phyloP scores from a whole-genome alignment of 2,888 invertebrate genomes.

The Volucella bombylans region DNA sequence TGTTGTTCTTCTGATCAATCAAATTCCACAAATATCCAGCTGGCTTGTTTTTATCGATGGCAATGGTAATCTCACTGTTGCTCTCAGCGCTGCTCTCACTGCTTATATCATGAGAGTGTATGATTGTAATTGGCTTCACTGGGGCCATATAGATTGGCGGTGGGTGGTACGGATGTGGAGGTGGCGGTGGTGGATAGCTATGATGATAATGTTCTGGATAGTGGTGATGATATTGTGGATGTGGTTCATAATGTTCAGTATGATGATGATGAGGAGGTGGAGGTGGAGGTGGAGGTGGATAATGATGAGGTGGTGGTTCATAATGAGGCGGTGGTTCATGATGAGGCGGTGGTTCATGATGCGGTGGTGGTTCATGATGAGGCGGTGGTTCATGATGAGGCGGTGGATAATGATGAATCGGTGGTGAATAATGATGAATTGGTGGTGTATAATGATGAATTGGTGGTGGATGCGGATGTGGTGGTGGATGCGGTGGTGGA shows the following conservation, averaged over 20 bases:
- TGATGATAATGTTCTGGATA: conserved; percentile 4
- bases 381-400: background rate
- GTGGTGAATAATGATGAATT: background rate
- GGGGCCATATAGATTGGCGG: background rate
- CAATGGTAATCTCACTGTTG: too few species aligned
- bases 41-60: conserved; percentile 14
- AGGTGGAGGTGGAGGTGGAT: conserved; percentile 12
- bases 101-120: background rate
- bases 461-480: too few species aligned
- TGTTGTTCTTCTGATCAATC: conserved; percentile 45
- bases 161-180: conserved; percentile 28
- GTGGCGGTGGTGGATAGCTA: conserved; percentile 16
- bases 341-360: too few species aligned
- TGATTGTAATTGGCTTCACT: conserved; percentile 26
- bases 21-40: conserved; percentile 35
- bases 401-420: background rate
- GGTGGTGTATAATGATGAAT: background rate
- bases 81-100: background rate
- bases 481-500: conserved; percentile 12
- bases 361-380: too few species aligned
- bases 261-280: conserved; percentile 29
- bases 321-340: too few species aligned
- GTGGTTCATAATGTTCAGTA: conserved; percentile 43
- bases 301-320: conserved; percentile 13
- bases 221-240: conserved; percentile 1